Percentiles rank a stretch among this genome's conserved stretches.
These are phyloP conservation scores for Alexandromys fortis DNA, from an alignment of 2,113 vertebrate species.

Conservation along the genomic window DNA sequence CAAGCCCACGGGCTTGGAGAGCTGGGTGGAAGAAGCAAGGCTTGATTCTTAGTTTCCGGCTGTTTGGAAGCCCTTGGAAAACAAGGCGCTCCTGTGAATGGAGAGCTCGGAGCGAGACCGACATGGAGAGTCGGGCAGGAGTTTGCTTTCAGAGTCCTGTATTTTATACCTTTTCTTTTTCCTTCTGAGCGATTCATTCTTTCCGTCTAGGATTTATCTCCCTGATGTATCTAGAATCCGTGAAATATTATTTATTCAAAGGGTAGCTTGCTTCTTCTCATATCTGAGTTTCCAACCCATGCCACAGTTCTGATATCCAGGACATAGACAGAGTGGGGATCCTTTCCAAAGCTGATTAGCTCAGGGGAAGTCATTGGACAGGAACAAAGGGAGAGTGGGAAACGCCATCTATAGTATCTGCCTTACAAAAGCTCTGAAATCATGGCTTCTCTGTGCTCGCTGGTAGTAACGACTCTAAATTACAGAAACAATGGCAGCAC, in stretches of 20 bases:
- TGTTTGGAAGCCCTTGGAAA: slow-evolving; percentile 86
- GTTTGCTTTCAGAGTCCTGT: slow-evolving; percentile 73
- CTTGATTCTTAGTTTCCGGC: slow-evolving; percentile 87
- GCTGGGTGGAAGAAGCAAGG: slow-evolving; percentile 83
- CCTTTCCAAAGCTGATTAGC: slow-evolving; percentile 57
- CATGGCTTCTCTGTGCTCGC: slow-evolving; percentile 60
- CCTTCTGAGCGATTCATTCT: neutral
- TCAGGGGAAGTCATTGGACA: slow-evolving; percentile 42
- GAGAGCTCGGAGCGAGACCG: slow-evolving; percentile 61
- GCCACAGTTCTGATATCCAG: neutral
- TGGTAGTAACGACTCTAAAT: slow-evolving; percentile 78
- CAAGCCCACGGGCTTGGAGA: slow-evolving; percentile 82
- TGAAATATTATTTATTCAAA: slow-evolving; percentile 50
- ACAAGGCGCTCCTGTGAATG: slow-evolving; percentile 41
- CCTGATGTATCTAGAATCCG: slow-evolving; percentile 10
- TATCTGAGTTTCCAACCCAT: slow-evolving; percentile 20
- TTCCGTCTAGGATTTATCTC: slow-evolving; percentile 19
- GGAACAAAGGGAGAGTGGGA: slow-evolving; percentile 26
- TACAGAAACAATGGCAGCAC: slow-evolving; percentile 76
- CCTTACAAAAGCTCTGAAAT: slow-evolving; percentile 45
- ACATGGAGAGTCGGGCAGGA: slow-evolving; percentile 76
- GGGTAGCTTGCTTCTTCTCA: neutral
- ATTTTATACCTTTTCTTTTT: slow-evolving; percentile 69
- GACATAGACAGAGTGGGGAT: slow-evolving; percentile 23
- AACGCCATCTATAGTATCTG: slow-evolving; percentile 36